These are phyloP conservation scores for Ivindomyrus marchei DNA, from an alignment of 2,113 vertebrate species.

Conservation along the genomic window DNA sequence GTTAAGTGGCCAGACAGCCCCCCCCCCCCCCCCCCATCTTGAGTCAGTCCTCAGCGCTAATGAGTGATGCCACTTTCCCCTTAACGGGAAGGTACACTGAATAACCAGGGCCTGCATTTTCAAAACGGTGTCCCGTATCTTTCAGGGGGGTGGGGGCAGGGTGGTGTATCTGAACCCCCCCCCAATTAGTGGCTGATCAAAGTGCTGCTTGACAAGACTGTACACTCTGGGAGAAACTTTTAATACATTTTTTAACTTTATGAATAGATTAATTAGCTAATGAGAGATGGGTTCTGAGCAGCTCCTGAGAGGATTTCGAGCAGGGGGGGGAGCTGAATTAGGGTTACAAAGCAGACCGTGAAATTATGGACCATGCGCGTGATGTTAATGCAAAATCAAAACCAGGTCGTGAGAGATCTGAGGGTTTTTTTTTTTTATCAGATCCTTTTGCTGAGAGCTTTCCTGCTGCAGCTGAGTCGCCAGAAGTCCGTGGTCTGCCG, in stretches of 20 bases:
- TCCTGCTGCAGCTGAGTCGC: neutral
- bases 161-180: neutral
- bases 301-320: neutral
- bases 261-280: constrained; percentile 13
- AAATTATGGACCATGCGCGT: neutral
- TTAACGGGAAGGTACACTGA: neutral
- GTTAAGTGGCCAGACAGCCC: neutral
- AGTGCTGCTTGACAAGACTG: neutral
- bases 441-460: neutral
- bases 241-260: neutral
- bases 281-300: constrained; percentile 7
- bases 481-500: neutral
- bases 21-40: neutral
- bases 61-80: neutral
- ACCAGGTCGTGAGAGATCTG: neutral
- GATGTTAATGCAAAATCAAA: neutral
- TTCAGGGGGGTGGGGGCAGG: neutral
- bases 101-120: neutral
- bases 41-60: neutral
- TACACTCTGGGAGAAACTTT: neutral
- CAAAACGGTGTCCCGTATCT: neutral
- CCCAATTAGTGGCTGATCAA: constrained; percentile 5
- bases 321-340: neutral
- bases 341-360: neutral
- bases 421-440: neutral